Evolutionary conservation across 2,888 invertebrate species (phyloP).

Genomic region (Xestia rhomboidea): DNA sequence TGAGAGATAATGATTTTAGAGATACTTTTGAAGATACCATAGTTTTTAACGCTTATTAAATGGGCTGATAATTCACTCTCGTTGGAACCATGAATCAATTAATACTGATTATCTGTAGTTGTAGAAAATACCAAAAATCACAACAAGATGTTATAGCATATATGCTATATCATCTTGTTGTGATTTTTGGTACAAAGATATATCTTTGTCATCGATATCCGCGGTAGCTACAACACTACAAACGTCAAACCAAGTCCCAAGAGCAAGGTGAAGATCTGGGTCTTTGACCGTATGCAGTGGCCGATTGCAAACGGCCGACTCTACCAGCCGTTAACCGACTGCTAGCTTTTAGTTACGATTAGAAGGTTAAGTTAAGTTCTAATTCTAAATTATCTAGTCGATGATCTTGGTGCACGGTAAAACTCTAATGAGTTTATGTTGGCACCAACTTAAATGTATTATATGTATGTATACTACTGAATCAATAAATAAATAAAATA

Average conservation of each 20-base stretch:
- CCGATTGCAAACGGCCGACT: conserved; percentile 58
- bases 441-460: no score
- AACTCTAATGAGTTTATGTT: no score
- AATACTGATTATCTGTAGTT: background rate
- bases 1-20: background rate
- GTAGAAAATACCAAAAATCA: background rate
- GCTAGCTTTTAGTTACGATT: conserved; percentile 47
- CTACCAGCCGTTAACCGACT: conserved; percentile 13
- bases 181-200: no score
- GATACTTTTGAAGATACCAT: background rate
- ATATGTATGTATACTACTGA: no score
- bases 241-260: conserved; percentile 85
- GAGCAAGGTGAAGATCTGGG: conserved; percentile 90
- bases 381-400: no score
- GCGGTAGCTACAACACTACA: conserved; percentile 72
- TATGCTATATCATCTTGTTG: no score
- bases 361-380: background rate
- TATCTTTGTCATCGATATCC: conserved; percentile 43
- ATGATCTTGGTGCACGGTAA: no score
- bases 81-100: background rate
- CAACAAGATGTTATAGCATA: background rate
- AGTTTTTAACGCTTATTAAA: background rate
- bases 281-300: conserved; percentile 86
- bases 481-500: no score
- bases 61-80: background rate